Conservation (phyloP, 2,888 invertebrate genomes). For the Caenorhabditis angaria region DNA sequence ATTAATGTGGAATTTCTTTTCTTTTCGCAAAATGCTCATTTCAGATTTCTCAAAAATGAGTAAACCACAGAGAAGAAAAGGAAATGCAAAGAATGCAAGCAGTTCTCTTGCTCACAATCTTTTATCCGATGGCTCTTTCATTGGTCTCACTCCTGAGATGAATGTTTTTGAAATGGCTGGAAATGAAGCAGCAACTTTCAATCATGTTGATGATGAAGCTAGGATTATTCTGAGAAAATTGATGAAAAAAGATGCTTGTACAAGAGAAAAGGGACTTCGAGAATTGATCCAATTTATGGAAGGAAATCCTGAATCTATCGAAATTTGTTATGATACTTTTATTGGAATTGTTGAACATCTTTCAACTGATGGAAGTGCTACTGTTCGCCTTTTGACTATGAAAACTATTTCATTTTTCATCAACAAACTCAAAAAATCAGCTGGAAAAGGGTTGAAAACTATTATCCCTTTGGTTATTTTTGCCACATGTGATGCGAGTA, state of each 20-base stretch:
- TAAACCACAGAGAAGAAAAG: slow-evolving; percentile 45
- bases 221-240: slow-evolving; percentile 60
- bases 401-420: slow-evolving; percentile 37
- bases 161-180: slow-evolving; percentile 31
- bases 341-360: slow-evolving; percentile 36
- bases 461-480: slow-evolving; percentile 46
- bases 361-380: slow-evolving; percentile 45
- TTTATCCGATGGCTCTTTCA: slow-evolving; percentile 24
- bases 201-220: slow-evolving; percentile 55
- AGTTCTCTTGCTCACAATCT: slow-evolving; percentile 47
- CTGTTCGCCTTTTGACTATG: slow-evolving; percentile 52
- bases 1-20: no score
- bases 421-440: slow-evolving; percentile 46
- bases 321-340: slow-evolving; percentile 36
- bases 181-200: slow-evolving; percentile 10
- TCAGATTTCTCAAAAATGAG: slow-evolving; percentile 29
- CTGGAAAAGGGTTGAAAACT: slow-evolving; percentile 49
- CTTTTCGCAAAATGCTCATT: no score
- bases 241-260: slow-evolving; percentile 60
- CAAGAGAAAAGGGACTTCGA: slow-evolving; percentile 60
- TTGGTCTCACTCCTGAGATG: slow-evolving; percentile 40
- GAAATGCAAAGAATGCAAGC: slow-evolving; percentile 54
- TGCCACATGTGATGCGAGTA: slow-evolving; percentile 37
- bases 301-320: slow-evolving; percentile 16
- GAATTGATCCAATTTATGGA: slow-evolving; percentile 37